Evolutionary conservation across 2,797 vertebrate species (phyloP).

Genomic region (Balearica regulorum): DNA sequence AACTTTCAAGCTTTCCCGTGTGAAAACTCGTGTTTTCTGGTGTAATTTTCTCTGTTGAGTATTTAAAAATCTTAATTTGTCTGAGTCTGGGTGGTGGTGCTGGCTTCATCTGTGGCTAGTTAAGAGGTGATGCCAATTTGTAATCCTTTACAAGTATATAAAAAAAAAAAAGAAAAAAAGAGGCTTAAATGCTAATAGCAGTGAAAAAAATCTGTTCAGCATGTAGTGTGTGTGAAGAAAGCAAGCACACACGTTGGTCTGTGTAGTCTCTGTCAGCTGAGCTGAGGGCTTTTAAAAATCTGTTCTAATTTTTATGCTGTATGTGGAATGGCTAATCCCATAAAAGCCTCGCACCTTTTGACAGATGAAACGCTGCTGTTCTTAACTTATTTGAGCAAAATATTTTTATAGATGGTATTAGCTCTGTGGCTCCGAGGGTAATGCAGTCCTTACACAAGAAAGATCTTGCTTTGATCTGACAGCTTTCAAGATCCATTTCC

Average conservation of each 20-base stretch:
- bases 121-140: conserved; percentile 18
- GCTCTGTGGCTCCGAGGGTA: conserved; percentile 31
- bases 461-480: conserved; percentile 51
- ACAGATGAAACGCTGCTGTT: conserved; percentile 52
- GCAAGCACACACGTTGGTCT: neutral
- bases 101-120: neutral
- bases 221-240: neutral
- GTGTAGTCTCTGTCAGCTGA: neutral
- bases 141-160: neutral
- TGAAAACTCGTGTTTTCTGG: neutral
- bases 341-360: conserved; percentile 50
- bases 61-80: neutral
- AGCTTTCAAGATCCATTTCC: conserved; percentile 61
- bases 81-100: neutral
- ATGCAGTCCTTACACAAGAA: neutral
- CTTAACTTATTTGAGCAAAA: conserved; percentile 48
- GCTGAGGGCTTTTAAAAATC: conserved; percentile 18
- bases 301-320: conserved; percentile 40
- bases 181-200: conserved; percentile 10
- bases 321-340: conserved; percentile 44
- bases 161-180: neutral
- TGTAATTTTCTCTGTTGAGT: neutral
- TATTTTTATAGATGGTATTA: conserved; percentile 43
- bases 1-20: neutral
- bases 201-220: neutral